Evolutionary conservation across 2,113 vertebrate genomes (phyloP).

Genomic region (Ochotona curzoniae): DNA sequence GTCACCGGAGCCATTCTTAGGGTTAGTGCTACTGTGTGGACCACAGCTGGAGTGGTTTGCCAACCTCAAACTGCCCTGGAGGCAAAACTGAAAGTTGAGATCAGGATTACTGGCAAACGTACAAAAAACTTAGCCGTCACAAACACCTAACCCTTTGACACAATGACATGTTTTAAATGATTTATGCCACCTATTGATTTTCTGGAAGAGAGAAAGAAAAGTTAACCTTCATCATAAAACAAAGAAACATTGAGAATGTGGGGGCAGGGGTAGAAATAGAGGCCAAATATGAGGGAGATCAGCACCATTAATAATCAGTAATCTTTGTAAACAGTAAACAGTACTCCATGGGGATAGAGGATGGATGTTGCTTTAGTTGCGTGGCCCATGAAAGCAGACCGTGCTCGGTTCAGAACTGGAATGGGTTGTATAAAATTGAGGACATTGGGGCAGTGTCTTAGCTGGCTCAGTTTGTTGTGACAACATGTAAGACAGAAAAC

Average conservation of each 20-base stretch:
- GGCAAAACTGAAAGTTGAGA: neutral
- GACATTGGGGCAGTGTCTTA: neutral
- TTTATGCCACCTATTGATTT: constrained; percentile 26
- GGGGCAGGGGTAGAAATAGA: neutral
- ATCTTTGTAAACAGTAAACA: neutral
- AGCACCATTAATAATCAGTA: neutral
- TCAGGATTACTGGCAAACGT: constrained; percentile 29
- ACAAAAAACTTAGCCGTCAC: neutral
- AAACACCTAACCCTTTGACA: constrained; percentile 49
- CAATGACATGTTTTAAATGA: constrained; percentile 44
- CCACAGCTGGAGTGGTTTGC: constrained; percentile 39
- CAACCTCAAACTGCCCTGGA: constrained; percentile 19
- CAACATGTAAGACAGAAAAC: too few species aligned
- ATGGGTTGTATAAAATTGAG: neutral
- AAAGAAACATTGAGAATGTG: neutral
- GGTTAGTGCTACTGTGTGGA: constrained; percentile 14
- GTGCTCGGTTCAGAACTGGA: neutral
- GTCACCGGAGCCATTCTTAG: constrained; percentile 4
- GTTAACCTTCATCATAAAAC: neutral
- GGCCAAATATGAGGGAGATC: neutral
- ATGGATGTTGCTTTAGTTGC: neutral
- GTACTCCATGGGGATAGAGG: too few species aligned
- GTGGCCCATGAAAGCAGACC: neutral
- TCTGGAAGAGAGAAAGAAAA: neutral
- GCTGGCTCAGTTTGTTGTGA: accelerated